Percentiles rank a stretch among this genome's conserved stretches.
These are phyloP conservation scores for Graptemys geographica DNA, from an alignment of 2,797 vertebrate species.

Conservation along the genomic window DNA sequence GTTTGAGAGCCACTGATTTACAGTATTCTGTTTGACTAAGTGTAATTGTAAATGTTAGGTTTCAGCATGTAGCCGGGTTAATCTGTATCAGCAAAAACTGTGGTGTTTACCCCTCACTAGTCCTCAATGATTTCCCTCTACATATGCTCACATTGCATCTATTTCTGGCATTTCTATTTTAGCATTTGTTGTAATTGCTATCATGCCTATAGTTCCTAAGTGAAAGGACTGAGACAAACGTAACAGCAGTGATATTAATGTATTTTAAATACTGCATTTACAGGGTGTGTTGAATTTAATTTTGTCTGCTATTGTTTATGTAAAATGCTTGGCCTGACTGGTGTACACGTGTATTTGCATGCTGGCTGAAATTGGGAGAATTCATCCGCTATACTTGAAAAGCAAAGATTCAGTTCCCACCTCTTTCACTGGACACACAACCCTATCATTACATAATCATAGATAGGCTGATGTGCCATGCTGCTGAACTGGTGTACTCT, in stretches of 20 bases:
- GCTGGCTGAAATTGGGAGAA: neutral
- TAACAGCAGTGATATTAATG: neutral
- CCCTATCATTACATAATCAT: too few relatives aligned
- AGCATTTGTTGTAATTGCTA: neutral
- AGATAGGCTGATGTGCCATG: too few relatives aligned
- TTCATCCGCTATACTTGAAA: neutral
- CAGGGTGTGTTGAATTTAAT: neutral
- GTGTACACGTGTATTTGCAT: neutral
- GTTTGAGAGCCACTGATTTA: neutral
- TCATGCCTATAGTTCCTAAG: neutral
- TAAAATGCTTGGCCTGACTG: neutral
- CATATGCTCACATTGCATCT: neutral
- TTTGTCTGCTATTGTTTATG: neutral
- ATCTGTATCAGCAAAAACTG: too few relatives aligned
- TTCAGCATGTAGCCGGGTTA: too few relatives aligned
- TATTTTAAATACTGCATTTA: neutral
- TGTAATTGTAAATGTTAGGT: neutral
- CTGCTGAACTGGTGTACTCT: too few relatives aligned
- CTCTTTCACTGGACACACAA: neutral
- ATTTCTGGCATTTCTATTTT: neutral
- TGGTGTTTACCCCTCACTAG: neutral
- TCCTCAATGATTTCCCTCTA: neutral
- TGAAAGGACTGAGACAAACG: neutral
- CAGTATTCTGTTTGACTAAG: neutral
- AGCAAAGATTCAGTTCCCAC: neutral